A percentile compares a stretch with the other conserved stretches of the same genome.
Evolutionary conservation across 2,113 vertebrate species (phyloP).

Genomic region (Camelus bactrianus): DNA sequence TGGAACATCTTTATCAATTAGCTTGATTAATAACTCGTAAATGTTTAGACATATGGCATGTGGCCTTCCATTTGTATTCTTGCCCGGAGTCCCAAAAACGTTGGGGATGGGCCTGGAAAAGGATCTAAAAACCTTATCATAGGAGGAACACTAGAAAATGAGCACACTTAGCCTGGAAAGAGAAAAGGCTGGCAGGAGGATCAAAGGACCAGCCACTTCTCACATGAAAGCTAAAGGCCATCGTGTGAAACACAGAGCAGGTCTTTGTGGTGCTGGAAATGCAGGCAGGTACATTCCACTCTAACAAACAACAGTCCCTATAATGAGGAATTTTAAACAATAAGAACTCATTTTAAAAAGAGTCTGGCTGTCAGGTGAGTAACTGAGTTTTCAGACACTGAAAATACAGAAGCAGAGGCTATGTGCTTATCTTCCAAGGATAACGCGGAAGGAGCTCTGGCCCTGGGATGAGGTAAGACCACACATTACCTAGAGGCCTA

Average conservation of each 20-base stretch:
- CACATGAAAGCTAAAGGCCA: constrained; percentile 40
- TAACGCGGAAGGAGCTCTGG: not conserved
- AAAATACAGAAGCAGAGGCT: not conserved
- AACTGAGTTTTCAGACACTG: not conserved
- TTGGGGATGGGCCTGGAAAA: constrained; percentile 24
- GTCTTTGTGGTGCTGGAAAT: constrained; percentile 3
- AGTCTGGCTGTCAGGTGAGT: not conserved
- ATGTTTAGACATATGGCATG: constrained; percentile 12
- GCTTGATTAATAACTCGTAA: constrained; percentile 22
- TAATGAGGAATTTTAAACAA: not conserved
- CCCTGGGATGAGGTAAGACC: not conserved
- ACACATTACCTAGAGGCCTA: not conserved
- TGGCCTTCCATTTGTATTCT: not conserved
- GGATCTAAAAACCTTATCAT: not conserved
- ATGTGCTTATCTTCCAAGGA: not conserved
- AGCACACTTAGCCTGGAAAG: constrained; percentile 22
- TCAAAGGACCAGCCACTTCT: constrained; percentile 20
- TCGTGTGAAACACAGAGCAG: constrained; percentile 41
- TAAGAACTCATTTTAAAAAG: constrained; percentile 8
- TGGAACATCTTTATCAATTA: not conserved
- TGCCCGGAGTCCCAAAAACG: constrained; percentile 4
- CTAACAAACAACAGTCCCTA: not conserved
- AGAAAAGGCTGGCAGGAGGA: constrained; percentile 31
- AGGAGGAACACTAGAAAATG: constrained; percentile 40
- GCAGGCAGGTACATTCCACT: not conserved